These are phyloP conservation scores for Lasioglossum malachurum DNA, from an alignment of 2,888 invertebrate species.

Conservation along the genomic window DNA sequence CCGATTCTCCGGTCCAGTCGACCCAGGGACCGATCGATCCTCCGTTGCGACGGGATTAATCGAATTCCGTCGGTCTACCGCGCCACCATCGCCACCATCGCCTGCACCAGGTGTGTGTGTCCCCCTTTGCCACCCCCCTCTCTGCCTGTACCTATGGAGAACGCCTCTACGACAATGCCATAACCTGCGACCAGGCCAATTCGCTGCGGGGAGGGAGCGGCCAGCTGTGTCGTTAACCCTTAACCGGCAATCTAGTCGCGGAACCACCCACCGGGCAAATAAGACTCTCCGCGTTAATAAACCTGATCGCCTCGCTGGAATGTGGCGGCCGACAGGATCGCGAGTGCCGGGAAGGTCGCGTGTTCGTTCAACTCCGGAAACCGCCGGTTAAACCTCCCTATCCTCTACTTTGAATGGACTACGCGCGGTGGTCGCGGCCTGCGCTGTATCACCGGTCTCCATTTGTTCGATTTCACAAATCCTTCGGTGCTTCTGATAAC, in stretches of 20 bases:
- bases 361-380: constrained; percentile 10
- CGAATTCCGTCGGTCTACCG: constrained; percentile 72
- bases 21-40: constrained; percentile 56
- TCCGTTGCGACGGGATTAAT: constrained; percentile 60
- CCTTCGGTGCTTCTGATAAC: no score
- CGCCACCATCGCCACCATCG: constrained; percentile 29
- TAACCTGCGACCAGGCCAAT: constrained; percentile 30
- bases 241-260: constrained; percentile 20
- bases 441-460: neutral
- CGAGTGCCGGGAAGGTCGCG: neutral
- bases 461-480: no score
- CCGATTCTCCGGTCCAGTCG: constrained; percentile 38
- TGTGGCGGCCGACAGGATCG: constrained; percentile 23
- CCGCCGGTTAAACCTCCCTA: neutral
- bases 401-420: neutral
- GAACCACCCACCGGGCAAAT: constrained; percentile 24
- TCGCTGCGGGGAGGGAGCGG: neutral
- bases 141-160: neutral
- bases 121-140: neutral
- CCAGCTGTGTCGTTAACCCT: constrained; percentile 55
- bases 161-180: neutral
- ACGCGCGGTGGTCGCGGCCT: neutral
- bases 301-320: constrained; percentile 37
- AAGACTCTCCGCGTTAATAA: constrained; percentile 19
- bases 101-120: constrained; percentile 36